Conservation (phyloP, 2,797 vertebrate genomes). For the Mormyrus proboscirostris region DNA sequence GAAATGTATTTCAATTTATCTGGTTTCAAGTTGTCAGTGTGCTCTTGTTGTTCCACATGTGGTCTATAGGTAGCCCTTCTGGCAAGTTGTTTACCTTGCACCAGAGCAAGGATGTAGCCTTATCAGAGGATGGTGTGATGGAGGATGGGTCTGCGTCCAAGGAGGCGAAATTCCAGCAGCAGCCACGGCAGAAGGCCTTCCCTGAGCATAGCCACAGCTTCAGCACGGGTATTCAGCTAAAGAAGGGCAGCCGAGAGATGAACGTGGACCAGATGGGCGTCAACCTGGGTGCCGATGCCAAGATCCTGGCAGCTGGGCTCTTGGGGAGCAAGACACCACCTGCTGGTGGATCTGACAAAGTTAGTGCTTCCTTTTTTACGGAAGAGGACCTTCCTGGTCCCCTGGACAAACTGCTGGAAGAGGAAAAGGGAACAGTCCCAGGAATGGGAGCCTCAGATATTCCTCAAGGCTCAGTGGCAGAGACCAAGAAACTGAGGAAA, state of each 20-base stretch:
- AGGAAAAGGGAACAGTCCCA: conserved; percentile 43
- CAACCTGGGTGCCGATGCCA: conserved; percentile 91
- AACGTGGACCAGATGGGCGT: conserved; percentile 78
- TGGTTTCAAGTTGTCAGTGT: background rate
- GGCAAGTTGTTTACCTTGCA: conserved; percentile 65
- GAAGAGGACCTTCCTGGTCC: conserved; percentile 41
- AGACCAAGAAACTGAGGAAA: background rate
- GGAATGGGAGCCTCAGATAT: conserved; percentile 42
- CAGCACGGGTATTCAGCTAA: conserved; percentile 82
- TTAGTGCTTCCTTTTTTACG: conserved; percentile 56
- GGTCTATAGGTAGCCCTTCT: conserved; percentile 48
- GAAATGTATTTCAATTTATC: background rate
- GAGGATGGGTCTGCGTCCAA: conserved; percentile 41
- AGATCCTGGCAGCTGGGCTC: conserved; percentile 81
- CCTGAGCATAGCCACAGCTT: conserved; percentile 91
- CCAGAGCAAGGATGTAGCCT: conserved; percentile 59
- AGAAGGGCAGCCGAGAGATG: conserved; percentile 75
- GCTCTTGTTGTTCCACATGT: background rate
- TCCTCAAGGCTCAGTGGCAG: conserved; percentile 37
- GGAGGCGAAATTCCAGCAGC: conserved; percentile 62
- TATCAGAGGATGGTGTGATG: conserved; percentile 51
- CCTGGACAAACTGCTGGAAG: conserved; percentile 41
- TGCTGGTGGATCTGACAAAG: conserved; percentile 30
- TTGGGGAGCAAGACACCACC: conserved; percentile 58
- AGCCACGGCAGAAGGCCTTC: conserved; percentile 77